Conservation (phyloP, 2,113 vertebrate genomes). For the Indri indri region DNA sequence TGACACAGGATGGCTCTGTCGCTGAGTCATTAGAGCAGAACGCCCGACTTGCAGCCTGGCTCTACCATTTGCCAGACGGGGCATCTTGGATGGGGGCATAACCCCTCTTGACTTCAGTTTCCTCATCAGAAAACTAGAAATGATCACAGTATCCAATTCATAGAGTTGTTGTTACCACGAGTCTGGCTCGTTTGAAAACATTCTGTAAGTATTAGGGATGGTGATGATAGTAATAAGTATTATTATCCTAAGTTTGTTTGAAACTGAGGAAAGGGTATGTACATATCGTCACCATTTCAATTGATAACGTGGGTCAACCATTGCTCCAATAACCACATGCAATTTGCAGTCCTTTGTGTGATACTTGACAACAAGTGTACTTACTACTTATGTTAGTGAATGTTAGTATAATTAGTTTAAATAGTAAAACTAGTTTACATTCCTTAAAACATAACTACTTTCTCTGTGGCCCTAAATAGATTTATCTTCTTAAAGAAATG, state of each 20-base stretch:
- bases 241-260: background rate
- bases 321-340: background rate
- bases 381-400: background rate
- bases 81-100: background rate
- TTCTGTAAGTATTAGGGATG: background rate
- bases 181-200: background rate
- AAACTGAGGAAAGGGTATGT: background rate
- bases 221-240: background rate
- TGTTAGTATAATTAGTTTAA: background rate
- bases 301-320: background rate
- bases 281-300: background rate
- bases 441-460: background rate
- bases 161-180: background rate
- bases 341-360: background rate
- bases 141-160: background rate
- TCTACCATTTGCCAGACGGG: accelerated
- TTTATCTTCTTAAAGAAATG: background rate
- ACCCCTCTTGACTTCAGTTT: background rate
- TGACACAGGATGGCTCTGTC: background rate
- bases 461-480: background rate
- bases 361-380: background rate
- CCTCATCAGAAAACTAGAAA: background rate
- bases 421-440: background rate
- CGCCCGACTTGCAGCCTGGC: background rate
- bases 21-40: background rate